Base-by-base conservation (phyloP, 2,888 invertebrate species). In the Diabrotica balteata region DNA sequence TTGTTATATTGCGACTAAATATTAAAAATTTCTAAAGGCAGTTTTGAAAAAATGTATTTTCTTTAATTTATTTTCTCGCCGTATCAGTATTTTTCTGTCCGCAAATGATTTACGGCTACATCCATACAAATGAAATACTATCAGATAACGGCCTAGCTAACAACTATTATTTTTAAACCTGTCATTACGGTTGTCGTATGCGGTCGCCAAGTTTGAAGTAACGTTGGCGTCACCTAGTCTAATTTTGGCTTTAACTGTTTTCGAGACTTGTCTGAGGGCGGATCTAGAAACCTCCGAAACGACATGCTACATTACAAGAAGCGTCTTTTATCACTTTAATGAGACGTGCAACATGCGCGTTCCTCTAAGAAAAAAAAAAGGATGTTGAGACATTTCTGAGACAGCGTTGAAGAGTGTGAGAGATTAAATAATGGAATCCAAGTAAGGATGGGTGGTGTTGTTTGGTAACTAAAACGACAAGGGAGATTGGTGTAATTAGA, bases 121-220 rank as follows among this genome's bases (percentile, higher is more conserved):
- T 59, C n/a, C 66, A 51, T 17, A 60, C 32, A 32, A 61, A 63
- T 11, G 43, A 44, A 22, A 32, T 43, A 44, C 58, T 75, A 75
- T 76, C 76, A 63, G 66, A 63, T 76, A 70, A 73, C 73, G 67
- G 58, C 63, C 46, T 61, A 63, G 70, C 59, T 60, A 68, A 62
- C 67, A 68, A 58, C 63, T 70, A 69, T 74, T 72, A 75, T 75
- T 76, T 75, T 76, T 76, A 75, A 75, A 74, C 63, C 74, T 76
- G 76, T 76, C 76, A 69, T 71, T 75, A 69, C 59, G 62, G 70
- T 66, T 75, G 76, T 76, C 64, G 69, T 63, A 60, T 70, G 66
- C 55, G 69, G 69, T 69, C 50, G 10, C 64, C 11, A 42, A 51
- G 54, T 62, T 55, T 46, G 42, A 62, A 43, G 59, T 55, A 47